phyloP scores from a whole-genome alignment of 2,113 vertebrate genomes.

The Trochalopteron elliotii region DNA sequence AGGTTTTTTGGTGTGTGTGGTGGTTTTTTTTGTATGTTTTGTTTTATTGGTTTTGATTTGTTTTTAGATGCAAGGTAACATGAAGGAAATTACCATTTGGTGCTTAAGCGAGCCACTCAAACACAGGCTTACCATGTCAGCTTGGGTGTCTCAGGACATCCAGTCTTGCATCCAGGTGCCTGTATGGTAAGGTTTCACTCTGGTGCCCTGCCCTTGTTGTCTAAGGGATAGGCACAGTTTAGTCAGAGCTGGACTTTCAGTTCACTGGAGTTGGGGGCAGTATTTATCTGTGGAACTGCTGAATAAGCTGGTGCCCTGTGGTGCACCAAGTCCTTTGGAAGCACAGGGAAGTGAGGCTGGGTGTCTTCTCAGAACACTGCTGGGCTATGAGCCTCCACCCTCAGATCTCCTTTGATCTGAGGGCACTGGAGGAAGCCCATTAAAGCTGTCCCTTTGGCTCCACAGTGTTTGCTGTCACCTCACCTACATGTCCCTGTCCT shows the following conservation, averaged over 20 bases:
- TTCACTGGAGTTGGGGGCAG: neutral
- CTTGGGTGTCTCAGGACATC: neutral
- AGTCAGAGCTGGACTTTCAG: neutral
- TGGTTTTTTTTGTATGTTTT: neutral
- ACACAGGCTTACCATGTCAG: neutral
- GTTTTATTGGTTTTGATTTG: too few species aligned
- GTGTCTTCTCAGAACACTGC: neutral
- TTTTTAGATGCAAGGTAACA: neutral
- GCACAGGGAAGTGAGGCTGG: neutral
- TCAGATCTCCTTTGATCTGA: neutral
- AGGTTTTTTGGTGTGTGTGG: too few species aligned
- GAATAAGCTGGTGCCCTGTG: neutral
- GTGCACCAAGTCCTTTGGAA: neutral
- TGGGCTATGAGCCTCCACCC: neutral
- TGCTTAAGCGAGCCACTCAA: neutral
- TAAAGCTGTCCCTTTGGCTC: neutral
- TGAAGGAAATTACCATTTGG: neutral
- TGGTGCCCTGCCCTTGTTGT: neutral
- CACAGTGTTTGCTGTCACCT: fast-evolving
- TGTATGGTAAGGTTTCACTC: neutral
- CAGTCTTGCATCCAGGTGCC: neutral
- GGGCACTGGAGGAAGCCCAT: neutral
- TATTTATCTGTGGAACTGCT: neutral
- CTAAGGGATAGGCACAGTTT: neutral
- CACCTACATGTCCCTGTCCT: neutral